phyloP scores from a whole-genome alignment of 2,113 vertebrate genomes.

The Phalacrocorax carbo region DNA sequence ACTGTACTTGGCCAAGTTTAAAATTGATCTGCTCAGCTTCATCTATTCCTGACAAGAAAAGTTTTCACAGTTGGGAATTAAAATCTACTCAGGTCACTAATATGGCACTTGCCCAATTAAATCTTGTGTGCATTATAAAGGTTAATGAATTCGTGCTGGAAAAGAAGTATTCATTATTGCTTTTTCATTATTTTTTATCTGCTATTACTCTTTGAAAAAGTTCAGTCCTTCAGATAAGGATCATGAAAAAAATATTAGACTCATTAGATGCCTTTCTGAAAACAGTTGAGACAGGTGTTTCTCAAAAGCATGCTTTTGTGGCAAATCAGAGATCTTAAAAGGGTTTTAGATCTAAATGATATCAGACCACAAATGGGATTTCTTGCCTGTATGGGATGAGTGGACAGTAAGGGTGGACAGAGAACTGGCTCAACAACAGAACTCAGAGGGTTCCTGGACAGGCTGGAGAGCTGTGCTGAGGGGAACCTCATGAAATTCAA shows the following conservation, averaged over 20 bases:
- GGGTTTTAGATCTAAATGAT: not conserved
- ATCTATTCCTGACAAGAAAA: not conserved
- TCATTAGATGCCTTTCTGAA: not conserved
- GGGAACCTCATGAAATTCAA: too few relatives aligned
- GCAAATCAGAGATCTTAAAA: not conserved
- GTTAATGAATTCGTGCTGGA: not conserved
- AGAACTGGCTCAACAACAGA: too few relatives aligned
- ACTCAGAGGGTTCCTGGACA: too few relatives aligned
- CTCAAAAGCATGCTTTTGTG: not conserved
- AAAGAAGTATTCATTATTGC: not conserved
- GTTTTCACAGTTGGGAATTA: not conserved
- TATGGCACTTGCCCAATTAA: not conserved
- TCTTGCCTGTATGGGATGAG: not conserved
- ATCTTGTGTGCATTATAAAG: not conserved
- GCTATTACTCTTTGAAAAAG: not conserved
- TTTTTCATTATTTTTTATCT: not conserved
- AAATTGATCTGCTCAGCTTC: not conserved
- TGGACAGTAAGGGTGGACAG: too few relatives aligned
- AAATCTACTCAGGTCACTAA: not conserved
- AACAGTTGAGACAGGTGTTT: not conserved
- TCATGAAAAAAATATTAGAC: not conserved
- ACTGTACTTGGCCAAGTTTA: not conserved
- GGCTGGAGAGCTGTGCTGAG: too few relatives aligned
- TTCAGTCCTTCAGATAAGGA: not conserved
- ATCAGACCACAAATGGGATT: not conserved